Percentiles rank a stretch among this genome's conserved stretches.
phyloP scores from a whole-genome alignment of 2,888 invertebrate species.

The Anodontia alba region DNA sequence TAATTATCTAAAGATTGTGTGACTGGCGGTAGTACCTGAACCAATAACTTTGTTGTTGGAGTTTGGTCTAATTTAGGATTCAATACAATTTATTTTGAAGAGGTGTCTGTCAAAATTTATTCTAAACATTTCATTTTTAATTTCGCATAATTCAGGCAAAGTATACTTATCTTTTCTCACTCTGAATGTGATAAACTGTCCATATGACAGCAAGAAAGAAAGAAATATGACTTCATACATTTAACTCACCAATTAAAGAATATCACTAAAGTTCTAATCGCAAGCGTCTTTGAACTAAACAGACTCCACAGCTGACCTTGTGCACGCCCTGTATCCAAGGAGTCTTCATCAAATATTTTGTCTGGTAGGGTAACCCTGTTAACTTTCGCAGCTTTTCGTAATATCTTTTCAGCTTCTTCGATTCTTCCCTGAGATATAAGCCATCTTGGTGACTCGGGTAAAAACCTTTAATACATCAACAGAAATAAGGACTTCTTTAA shows the following conservation, averaged over 20 bases:
- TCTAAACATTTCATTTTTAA: too few species aligned
- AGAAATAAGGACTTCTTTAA: not conserved
- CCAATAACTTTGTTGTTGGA: too few species aligned
- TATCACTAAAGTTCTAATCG: slow-evolving; percentile 4
- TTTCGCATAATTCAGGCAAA: too few species aligned
- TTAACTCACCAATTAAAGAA: slow-evolving; percentile 15
- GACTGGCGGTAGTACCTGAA: too few species aligned
- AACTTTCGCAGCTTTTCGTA: slow-evolving; percentile 52
- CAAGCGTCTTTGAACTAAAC: not conserved
- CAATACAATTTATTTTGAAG: too few species aligned
- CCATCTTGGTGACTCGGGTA: slow-evolving; percentile 70
- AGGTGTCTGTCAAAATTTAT: too few species aligned
- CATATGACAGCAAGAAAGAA: too few species aligned
- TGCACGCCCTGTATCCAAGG: not conserved
- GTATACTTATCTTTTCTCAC: too few species aligned
- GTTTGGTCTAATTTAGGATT: too few species aligned
- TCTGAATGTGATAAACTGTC: too few species aligned
- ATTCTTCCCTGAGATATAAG: slow-evolving; percentile 49
- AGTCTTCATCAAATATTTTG: slow-evolving; percentile 7
- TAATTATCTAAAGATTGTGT: too few species aligned
- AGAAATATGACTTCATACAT: too few species aligned
- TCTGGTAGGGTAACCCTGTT: slow-evolving; percentile 39
- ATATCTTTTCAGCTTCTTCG: slow-evolving; percentile 53
- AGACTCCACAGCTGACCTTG: slow-evolving; percentile 2
- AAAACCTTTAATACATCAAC: slow-evolving; percentile 39